Evolutionary conservation across 2,113 vertebrate genomes (phyloP).

Genomic region (Argyrosomus japonicus): DNA sequence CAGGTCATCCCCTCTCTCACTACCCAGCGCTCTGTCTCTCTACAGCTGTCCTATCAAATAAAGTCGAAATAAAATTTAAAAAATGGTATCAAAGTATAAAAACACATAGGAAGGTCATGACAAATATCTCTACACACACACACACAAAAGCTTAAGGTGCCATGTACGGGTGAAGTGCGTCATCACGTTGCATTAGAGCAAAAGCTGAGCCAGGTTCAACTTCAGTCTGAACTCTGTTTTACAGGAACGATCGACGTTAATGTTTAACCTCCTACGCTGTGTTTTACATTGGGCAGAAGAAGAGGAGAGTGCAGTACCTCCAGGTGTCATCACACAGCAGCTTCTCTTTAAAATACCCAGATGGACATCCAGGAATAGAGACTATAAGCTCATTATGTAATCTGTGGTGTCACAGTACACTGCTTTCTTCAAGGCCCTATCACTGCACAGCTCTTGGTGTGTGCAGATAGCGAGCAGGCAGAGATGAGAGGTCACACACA

Average conservation of each 20-base stretch:
- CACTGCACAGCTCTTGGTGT: neutral
- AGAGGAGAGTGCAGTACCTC: too few relatives aligned
- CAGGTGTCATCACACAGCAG: neutral
- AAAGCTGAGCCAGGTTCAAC: neutral
- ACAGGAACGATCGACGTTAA: neutral
- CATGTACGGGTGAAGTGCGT: too few relatives aligned
- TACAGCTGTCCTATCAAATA: too few relatives aligned
- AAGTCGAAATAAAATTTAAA: too few relatives aligned
- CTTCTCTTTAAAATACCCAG: conserved; percentile 1
- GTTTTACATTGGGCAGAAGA: neutral
- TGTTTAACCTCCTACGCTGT: neutral
- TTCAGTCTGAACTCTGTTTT: neutral
- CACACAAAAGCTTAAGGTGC: too few relatives aligned
- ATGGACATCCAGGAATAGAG: conserved; percentile 50
- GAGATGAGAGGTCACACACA: neutral
- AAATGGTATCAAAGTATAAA: too few relatives aligned
- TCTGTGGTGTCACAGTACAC: conserved; percentile 2
- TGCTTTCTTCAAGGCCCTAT: neutral
- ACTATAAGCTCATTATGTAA: conserved; percentile 63
- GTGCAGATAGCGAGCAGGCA: too few relatives aligned
- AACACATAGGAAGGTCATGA: too few relatives aligned
- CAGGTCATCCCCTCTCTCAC: too few relatives aligned
- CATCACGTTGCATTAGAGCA: too few relatives aligned
- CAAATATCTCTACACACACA: too few relatives aligned
- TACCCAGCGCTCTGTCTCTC: too few relatives aligned